Base-by-base conservation (phyloP, 2,888 invertebrate species). In the Carabus problematicus region DNA sequence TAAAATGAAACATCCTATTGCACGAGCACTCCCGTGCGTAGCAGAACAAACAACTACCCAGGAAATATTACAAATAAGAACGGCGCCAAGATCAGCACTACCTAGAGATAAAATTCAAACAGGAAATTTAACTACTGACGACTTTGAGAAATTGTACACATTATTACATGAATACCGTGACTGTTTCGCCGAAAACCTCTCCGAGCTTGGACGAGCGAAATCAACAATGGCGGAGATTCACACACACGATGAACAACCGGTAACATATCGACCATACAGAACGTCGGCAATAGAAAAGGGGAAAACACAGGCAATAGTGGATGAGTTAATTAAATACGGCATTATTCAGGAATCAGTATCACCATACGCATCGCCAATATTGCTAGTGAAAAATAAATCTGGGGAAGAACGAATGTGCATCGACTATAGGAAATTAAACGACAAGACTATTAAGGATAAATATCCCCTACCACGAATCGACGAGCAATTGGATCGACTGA, bases 311-410 rank as follows among this genome's bases (percentile, higher is more conserved):
- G 59, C 52, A 18, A 73, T 72, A 9, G 60, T 71, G 0, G 45
- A 71, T 8, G 71, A 73, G 8, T 49, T 72, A 18, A 18, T 71
- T 45, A 61, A 70, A 1, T 9, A 54, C 11, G 71, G 64, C 9
- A 72, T 73, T 12, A 70, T 77, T 14, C 70, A 70, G 6, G 75
- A 76, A 59, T 75, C 76, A 7, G 71, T 72, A 8, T 79, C 78
- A 4, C 75, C 75, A 4, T 75, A 71, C 56, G 72, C 73, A 6
- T 67, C 66, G 47, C 73, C 71, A 11, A 54, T 69, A 16, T 11
- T 73, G 9, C 45, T 75, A 4, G 75, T 75, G 0, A 66, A 64
- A 16, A 76, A 75, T 64, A 72, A 72, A 58, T 12, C 12, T 11
- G 47, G 47, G 8, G 47, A 47, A 14, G 9, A 14, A 47, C 47